Base-by-base conservation (phyloP, 2,797 vertebrate species). In the Hozukius guyotensis region DNA sequence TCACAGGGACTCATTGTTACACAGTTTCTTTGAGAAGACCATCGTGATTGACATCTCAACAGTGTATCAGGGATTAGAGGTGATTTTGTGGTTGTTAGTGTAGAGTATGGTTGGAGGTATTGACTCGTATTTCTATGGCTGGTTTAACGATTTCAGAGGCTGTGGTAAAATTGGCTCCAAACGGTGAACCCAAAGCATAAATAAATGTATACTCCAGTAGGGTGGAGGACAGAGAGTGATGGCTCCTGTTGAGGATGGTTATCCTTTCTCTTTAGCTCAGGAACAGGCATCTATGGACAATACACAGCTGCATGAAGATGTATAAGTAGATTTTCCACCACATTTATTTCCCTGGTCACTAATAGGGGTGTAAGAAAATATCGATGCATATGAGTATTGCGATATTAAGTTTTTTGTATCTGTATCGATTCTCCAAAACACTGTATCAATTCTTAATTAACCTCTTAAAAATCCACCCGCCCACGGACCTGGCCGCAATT, bases 71-170 rank as follows among this genome's bases (percentile, higher is more conserved):
- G 83, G 87, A 88, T 89, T 85, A 91, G 78, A 89, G 71, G 83
- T 70, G 80, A 84, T 86, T 89, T 82, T 85, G 81, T 80, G 87
- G 81, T 91, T 85, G 86, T 93, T 87, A 87, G 85, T 81, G 77
- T 65, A 53, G 70, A 77, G 67, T 75, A 61, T 77, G 72, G 73
- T 72, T 88, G 77, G 66, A 86, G 74, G 67, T 80, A 87, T 87
- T 78, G 87, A 90, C 88, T 90, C 5, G 7, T 83, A 74, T 85
- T 73, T 79, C 86, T 81, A 6, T 71, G 72, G 77, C 61, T 34
- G 73, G 29, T 64, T 71, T 82, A 82, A 82, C 6, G 25, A 77
- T 72, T 64, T 78, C 60, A 31, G 76, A 73, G 24, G 34, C 72
- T 67, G 52, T 13, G 75, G 67, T 56, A 27, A 78, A 85, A 81